Conservation (phyloP, 2,113 vertebrate species). For the Elephas maximus region DNA sequence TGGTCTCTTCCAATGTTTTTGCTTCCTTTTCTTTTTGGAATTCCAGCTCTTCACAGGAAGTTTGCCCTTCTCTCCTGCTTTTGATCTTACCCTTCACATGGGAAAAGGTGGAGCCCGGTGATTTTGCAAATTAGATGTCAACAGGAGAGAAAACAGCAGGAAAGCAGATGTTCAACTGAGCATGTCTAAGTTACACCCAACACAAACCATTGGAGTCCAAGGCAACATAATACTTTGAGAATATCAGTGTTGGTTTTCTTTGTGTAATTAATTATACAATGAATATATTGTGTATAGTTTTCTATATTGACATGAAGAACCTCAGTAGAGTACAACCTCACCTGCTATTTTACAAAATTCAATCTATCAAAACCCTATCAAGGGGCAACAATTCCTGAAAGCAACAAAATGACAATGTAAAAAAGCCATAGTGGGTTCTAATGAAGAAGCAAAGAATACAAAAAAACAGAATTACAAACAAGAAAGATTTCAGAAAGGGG, state of each 20-base stretch:
- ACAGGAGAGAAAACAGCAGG: conserved; percentile 50
- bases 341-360: conserved; percentile 22
- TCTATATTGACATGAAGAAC: conserved; percentile 9
- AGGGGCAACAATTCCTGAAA: neutral
- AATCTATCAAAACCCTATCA: neutral
- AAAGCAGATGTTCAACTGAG: conserved; percentile 12
- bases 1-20: conserved; percentile 15
- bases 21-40: conserved; percentile 52
- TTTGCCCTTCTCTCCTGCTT: neutral
- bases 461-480: neutral
- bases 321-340: neutral
- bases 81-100: conserved; percentile 10
- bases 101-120: conserved; percentile 3
- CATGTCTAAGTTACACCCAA: conserved; percentile 55
- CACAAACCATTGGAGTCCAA: neutral
- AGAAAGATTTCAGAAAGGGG: neutral
- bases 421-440: neutral
- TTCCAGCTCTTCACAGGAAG: neutral
- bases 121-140: conserved; percentile 51
- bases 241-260: neutral
- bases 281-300: neutral
- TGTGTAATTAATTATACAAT: neutral
- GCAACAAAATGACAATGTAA: neutral
- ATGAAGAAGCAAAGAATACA: neutral
- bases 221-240: conserved; percentile 8